Conservation (phyloP, 2,888 invertebrate species). For the Netelia virgata region DNA sequence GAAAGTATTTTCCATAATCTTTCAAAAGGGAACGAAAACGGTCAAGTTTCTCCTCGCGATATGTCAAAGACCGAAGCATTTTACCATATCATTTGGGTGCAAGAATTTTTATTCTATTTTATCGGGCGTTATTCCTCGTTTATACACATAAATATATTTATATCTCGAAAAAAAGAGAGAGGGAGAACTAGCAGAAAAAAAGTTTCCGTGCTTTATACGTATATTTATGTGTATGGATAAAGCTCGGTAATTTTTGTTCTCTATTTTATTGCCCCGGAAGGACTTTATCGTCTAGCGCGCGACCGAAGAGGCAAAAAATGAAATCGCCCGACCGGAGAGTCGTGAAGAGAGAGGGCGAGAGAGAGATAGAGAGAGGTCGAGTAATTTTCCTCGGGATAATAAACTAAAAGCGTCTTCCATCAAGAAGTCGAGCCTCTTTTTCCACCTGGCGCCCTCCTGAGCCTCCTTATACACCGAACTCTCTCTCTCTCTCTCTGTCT, state of each 20-base stretch:
- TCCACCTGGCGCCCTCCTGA: conserved; percentile 49
- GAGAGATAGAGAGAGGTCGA: conserved; percentile 60
- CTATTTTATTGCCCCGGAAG: conserved; percentile 41
- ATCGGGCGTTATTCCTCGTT: background rate
- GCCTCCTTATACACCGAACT: conserved; percentile 45
- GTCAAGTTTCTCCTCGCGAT: background rate
- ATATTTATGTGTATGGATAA: background rate
- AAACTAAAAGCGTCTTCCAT: conserved; percentile 77
- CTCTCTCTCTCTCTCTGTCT: conserved; percentile 22
- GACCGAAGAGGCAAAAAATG: conserved; percentile 50
- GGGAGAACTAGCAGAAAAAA: background rate
- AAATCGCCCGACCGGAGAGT: conserved; percentile 49
- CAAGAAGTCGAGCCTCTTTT: conserved; percentile 65
- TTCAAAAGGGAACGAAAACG: background rate
- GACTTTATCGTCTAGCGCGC: conserved; percentile 28
- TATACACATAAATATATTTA: background rate
- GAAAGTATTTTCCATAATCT: conserved; percentile 42
- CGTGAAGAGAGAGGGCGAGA: conserved; percentile 32
- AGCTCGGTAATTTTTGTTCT: conserved; percentile 25
- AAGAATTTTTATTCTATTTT: too few relatives aligned
- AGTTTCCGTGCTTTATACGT: background rate
- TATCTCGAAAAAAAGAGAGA: background rate
- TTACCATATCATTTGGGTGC: too few relatives aligned
- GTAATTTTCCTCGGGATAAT: conserved; percentile 77
- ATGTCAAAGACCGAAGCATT: too few relatives aligned